These are phyloP conservation scores for Leptoteleia sp. DNA, from an alignment of 1,140 invertebrate species.

Conservation along the genomic window DNA sequence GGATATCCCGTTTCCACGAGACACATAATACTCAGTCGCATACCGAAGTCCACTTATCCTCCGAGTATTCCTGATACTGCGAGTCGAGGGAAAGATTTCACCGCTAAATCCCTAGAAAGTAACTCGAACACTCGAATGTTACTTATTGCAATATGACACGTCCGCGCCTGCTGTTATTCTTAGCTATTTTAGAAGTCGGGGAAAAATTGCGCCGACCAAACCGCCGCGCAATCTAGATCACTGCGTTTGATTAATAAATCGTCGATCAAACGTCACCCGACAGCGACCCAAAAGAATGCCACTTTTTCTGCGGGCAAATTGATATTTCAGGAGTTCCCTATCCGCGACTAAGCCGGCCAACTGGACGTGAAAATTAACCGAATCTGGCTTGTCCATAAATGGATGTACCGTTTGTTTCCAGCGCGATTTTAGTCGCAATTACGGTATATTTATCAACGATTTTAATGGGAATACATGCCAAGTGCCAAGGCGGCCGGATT, in stretches of 20 bases:
- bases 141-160: slow-evolving; percentile 60
- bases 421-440: slow-evolving; percentile 51
- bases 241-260: slow-evolving; percentile 39
- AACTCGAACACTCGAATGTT: slow-evolving; percentile 63
- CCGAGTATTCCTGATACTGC: slow-evolving; percentile 47
- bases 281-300: slow-evolving; percentile 3
- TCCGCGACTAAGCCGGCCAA: neutral
- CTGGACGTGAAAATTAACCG: slow-evolving; percentile 35
- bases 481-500: slow-evolving; percentile 35
- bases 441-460: slow-evolving; percentile 59
- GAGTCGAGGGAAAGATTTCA: slow-evolving; percentile 63
- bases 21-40: slow-evolving; percentile 74
- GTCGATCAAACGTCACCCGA: slow-evolving; percentile 18
- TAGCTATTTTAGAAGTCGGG: slow-evolving; percentile 37
- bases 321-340: neutral
- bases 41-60: slow-evolving; percentile 69
- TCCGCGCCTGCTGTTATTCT: slow-evolving; percentile 43
- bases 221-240: slow-evolving; percentile 43
- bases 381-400: slow-evolving; percentile 51
- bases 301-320: slow-evolving; percentile 20
- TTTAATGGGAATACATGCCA: slow-evolving; percentile 47
- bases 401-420: slow-evolving; percentile 53
- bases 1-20: slow-evolving; percentile 77
- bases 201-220: slow-evolving; percentile 41
- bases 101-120: slow-evolving; percentile 64